A percentile compares a stretch with the other conserved stretches of the same genome.
Evolutionary conservation across 1,140 invertebrate genomes (phyloP).

Genomic region (Bathynomus jamesi): DNA sequence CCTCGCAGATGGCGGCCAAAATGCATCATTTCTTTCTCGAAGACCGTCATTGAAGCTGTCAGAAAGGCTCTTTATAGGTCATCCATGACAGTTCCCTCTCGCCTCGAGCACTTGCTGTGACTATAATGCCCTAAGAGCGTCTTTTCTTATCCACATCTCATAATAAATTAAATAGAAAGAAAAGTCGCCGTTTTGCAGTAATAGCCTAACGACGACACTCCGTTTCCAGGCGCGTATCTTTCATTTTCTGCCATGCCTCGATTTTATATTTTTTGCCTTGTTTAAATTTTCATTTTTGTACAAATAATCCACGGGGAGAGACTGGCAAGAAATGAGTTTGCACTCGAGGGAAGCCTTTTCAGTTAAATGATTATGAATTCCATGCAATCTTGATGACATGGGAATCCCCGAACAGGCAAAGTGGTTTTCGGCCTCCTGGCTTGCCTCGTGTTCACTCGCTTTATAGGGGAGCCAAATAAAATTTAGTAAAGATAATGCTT

Average conservation of each 20-base stretch:
- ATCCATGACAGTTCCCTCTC: background rate
- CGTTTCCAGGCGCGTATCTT: too few relatives aligned
- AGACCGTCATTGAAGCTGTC: background rate
- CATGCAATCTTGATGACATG: background rate
- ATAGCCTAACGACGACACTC: too few relatives aligned
- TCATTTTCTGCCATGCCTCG: too few relatives aligned
- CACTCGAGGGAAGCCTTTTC: background rate
- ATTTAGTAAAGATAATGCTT: background rate
- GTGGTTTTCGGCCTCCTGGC: too few relatives aligned
- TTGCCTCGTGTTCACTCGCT: too few relatives aligned
- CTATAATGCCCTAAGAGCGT: background rate
- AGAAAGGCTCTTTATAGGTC: background rate
- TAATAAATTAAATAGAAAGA: too few relatives aligned
- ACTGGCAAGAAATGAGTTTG: background rate
- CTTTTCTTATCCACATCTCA: too few relatives aligned
- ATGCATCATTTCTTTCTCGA: background rate
- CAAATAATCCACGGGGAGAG: background rate
- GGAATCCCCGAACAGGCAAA: too few relatives aligned
- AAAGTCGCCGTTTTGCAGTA: too few relatives aligned
- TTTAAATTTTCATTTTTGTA: slow-evolving; percentile 2
- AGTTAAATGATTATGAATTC: slow-evolving; percentile 1
- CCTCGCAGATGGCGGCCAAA: background rate
- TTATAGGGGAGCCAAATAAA: background rate
- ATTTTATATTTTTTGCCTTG: too few relatives aligned
- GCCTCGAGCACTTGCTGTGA: background rate